Evolutionary conservation across 2,888 invertebrate species (phyloP), one percentile per base, ranked within the genome.

Genomic region (Mythimna lalbum): DNA sequence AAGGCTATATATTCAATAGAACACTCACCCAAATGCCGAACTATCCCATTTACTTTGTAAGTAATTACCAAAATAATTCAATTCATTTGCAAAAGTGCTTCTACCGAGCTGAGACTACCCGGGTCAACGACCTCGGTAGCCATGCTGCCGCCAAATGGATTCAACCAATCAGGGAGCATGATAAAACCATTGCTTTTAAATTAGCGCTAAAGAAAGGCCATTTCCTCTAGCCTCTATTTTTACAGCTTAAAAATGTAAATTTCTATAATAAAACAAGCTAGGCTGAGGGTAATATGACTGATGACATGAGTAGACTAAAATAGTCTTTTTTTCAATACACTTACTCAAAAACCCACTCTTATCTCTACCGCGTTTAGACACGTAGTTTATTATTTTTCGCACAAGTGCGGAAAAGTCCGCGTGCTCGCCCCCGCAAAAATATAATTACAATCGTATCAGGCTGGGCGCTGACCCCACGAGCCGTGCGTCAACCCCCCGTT

Each of bases 41-140:
- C 52, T 17, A 43, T 6, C 7, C 47, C 47, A 21, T 10, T 50
- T 12, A 36, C 9, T 33, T n/a, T 1, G 33, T 14, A 31, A 49
- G 27, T 39, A 36, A 70, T 31, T 56, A 21, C 33, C 39, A 23
- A 57, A 57, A 57, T 50, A 39, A 50, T 69, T 70, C 6, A 36
- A 49, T 69, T 56, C 17, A 70, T 76, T 76, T 56, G 69, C 76
- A 27, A 36, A 57, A 68, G 50, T 57, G 68, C 76, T 21, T 4
- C n/a, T 53, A 27, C 9, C 39, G n/a, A 12, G 12, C 33, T 17
- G 33, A 21, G 33, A 21, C 5, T 57, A n/a, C 33, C 1, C 57
- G 5, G 17, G 68, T 21, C 49, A 76, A 27, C 19, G 49, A 56
- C 33, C 68, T 31, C 2, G 27, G 21, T 14, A 27, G 19, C 67